phyloP scores from a whole-genome alignment of 2,113 vertebrate genomes.

The Parus major region DNA sequence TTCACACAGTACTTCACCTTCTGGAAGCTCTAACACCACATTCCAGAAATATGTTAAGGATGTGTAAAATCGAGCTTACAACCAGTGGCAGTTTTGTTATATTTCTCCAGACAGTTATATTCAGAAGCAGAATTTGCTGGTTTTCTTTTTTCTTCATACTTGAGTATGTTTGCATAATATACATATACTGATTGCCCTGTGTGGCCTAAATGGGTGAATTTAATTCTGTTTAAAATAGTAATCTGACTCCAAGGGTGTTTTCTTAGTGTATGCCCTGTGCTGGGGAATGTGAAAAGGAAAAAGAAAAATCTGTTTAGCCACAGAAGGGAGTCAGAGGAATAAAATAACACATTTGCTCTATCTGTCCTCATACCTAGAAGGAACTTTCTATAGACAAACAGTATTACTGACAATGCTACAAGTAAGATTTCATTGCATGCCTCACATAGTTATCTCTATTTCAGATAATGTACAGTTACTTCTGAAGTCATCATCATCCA shows the following conservation, averaged over 20 bases:
- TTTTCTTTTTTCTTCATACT: not conserved
- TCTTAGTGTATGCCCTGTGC: not conserved
- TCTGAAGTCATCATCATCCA: not conserved
- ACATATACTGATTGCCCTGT: not conserved
- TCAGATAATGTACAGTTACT: not conserved
- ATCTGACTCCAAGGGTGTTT: not conserved
- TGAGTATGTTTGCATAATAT: not conserved
- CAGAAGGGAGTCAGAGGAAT: not conserved
- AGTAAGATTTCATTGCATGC: not conserved
- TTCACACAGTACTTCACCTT: not conserved
- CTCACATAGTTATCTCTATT: not conserved
- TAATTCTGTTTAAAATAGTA: not conserved
- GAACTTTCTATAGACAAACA: not conserved
- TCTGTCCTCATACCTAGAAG: not conserved
- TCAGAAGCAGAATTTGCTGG: not conserved
- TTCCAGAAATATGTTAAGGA: not conserved
- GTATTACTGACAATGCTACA: not conserved
- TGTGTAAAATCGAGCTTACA: not conserved
- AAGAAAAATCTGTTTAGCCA: not conserved
- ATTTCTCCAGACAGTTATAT: not conserved
- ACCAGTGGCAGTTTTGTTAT: not conserved
- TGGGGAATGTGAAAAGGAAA: not conserved
- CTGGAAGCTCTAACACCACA: not conserved
- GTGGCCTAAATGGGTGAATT: not conserved
- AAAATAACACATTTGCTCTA: not conserved